Base-by-base conservation (phyloP, 2,797 vertebrate species). In the Semaprochilodus insignis region DNA sequence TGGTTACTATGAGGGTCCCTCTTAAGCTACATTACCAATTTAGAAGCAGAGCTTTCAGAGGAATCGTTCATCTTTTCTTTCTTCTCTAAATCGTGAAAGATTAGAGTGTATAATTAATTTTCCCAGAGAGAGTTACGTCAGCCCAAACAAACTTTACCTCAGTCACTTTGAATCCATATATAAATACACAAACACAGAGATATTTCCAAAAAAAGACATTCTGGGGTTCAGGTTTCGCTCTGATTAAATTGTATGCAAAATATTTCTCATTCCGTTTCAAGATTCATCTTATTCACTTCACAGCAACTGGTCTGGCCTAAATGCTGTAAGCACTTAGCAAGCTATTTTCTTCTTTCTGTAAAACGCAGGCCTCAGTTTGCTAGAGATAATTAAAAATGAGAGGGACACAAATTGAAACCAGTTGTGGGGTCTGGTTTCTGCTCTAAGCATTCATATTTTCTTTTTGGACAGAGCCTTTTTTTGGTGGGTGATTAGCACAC, bases 351-450 rank as follows among this genome's bases (percentile, higher is more conserved):
- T 62, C 51, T 55, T 36, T 63, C 5, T 31, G 34, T 60, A 75
- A 62, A 62, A 72, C 3, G 17, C 36, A 48, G 74, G 57, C 81
- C 55, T 82, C 54, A 23, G 23, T 62, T 51, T 60, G n/a, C 15
- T 76, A 62, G 57, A 65, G 66, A 79, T 74, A 78, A 65, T 80
- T 78, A 77, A 77, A 77, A 85, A 69, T 36, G 83, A 78, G 70
- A 78, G 79, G 51, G 31, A 40, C 63, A 52, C 59, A 74, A 74
- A 81, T 81, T 66, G 71, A 74, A 81, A 85, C 36, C 83, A 81
- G 74, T 78, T 74, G 79, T 65, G 27, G 60, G 48, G 74, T 77
- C 74, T 63, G 74, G 40, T 62, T 71, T 63, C 57, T 14, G 6
- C 57, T 44, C n/a, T 34, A 14, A 77, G 74, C 31, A 25, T 63